Evolutionary conservation across 2,797 vertebrate species (phyloP), one percentile per base, ranked within the genome.

Genomic region (Rallus crepitans): DNA sequence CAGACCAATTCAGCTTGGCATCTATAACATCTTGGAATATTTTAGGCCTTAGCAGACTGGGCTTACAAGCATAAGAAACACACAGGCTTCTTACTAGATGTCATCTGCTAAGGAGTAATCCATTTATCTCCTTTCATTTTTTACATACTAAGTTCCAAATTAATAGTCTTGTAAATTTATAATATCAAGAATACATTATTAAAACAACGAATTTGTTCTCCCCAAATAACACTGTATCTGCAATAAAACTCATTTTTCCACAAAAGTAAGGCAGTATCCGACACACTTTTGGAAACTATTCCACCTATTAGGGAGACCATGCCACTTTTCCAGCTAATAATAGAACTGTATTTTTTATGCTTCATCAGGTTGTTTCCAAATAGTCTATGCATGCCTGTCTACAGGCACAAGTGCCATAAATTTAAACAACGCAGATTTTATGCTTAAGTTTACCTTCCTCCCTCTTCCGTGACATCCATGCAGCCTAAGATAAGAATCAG

Each of bases 381-480:
- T 16, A n/a, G 40, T 68, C 30, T 47, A 45, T 42, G 18, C 11
- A 37, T 13, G 18, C 12, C 39, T 65, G 31, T 78, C 35, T 48
- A 70, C 30, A 82, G 31, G 8, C 50, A 57, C 8, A 4, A 92
- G 11, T 45, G 18, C 66, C 55, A 76, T 48, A 70, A 56, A 23
- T 37, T 55, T 55, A 83, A 40, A 12, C 45, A 82, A 52, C 39
- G 87, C 16, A 83, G 28, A 35, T 30, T 72, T 65, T 23, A 19
- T 52, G 47, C 66, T 48, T 23, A 72, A 77, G 57, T 95, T 97
- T 98, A 99, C 99, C 99, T 99, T 97, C 99, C 99, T 47, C 99
- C 99, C 92, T 99, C 99, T 95, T 99, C 99, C 7, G 83, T 98
- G 69, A 98, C 99, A 97, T 99, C 99, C 97, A 99, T 98, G 95